Conservation (phyloP, 2,797 vertebrate species). For the Fistularia tabacaria region DNA sequence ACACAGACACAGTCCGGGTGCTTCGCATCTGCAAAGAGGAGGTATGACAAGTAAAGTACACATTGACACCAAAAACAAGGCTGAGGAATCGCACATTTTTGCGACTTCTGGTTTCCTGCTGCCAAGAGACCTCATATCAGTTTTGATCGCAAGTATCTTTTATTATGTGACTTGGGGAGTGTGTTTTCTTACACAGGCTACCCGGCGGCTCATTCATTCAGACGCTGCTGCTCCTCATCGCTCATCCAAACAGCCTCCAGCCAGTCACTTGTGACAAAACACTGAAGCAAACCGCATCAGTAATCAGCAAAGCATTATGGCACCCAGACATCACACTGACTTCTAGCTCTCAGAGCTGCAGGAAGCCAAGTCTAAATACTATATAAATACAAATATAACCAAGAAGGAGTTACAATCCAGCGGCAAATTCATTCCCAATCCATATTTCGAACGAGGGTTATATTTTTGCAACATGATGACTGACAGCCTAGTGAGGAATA, state of each 20-base stretch:
- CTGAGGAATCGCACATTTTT: too few relatives aligned
- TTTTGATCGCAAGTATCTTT: conserved; percentile 4
- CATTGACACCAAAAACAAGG: too few relatives aligned
- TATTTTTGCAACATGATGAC: neutral
- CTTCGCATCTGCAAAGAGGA: conserved; percentile 81
- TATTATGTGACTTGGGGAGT: conserved; percentile 4
- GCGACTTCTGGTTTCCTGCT: too few relatives aligned
- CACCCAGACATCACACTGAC: conserved; percentile 24
- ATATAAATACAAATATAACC: neutral
- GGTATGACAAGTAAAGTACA: neutral
- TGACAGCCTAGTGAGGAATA: neutral
- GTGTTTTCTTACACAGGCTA: conserved; percentile 23
- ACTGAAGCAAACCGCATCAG: conserved; percentile 47
- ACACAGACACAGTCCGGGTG: conserved; percentile 84
- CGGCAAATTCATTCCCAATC: too few relatives aligned
- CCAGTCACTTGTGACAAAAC: conserved; percentile 45
- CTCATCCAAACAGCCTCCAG: conserved; percentile 54
- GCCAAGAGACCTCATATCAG: too few relatives aligned
- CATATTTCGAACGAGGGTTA: too few relatives aligned
- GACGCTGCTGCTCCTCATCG: conserved; percentile 26
- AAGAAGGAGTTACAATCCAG: conserved; percentile 2
- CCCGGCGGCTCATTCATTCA: conserved; percentile 35
- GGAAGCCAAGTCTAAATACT: conserved; percentile 9
- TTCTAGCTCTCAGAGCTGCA: conserved; percentile 7
- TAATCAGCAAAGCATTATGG: conserved; percentile 34